These are phyloP conservation scores for Pontoporia blainvillei DNA, from an alignment of 2,113 vertebrate genomes.

Conservation along the genomic window DNA sequence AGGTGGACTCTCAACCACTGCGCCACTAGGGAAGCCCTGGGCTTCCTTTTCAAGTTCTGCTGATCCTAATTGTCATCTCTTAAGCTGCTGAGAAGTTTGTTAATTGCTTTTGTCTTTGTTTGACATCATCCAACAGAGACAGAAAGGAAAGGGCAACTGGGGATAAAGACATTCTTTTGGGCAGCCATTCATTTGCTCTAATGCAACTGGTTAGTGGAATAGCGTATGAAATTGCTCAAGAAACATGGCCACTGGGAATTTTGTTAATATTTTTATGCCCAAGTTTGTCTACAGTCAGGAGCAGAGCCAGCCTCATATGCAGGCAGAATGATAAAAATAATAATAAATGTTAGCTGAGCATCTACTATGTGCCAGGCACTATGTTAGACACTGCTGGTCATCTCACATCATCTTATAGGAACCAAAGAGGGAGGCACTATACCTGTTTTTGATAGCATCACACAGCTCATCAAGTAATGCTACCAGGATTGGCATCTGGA, in stretches of 20 bases:
- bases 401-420: not conserved
- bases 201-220: constrained; percentile 73
- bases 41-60: not conserved
- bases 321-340: not conserved
- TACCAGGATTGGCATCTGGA: not conserved
- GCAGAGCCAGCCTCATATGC: not conserved
- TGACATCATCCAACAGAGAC: constrained; percentile 6
- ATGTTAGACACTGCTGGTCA: not conserved
- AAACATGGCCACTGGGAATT: constrained; percentile 48
- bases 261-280: constrained; percentile 51
- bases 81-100: constrained; percentile 66
- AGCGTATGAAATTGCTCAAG: constrained; percentile 63
- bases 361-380: not conserved
- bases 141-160: constrained; percentile 66
- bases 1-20: too few species aligned
- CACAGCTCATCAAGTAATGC: not conserved
- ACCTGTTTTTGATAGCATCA: not conserved
- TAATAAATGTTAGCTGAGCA: not conserved
- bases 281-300: constrained; percentile 50
- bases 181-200: constrained; percentile 39
- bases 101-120: constrained; percentile 55
- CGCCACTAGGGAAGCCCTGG: too few species aligned
- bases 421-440: not conserved
- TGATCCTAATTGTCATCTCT: constrained; percentile 27
- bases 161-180: constrained; percentile 68